These are phyloP conservation scores for Acanthiza pusilla DNA, from an alignment of 2,797 vertebrate species.

Conservation along the genomic window DNA sequence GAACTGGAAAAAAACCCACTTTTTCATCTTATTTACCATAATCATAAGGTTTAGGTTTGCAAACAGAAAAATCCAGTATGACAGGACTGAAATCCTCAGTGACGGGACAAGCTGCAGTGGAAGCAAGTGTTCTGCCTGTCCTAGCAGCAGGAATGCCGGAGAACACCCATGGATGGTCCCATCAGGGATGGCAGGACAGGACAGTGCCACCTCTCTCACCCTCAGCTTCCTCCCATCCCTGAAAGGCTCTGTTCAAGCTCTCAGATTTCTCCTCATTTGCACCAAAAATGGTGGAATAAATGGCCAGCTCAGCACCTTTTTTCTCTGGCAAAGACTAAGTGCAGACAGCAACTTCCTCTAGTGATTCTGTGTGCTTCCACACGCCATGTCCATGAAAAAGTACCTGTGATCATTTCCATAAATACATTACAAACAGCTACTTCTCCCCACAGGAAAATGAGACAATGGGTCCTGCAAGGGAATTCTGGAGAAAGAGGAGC, in stretches of 20 bases:
- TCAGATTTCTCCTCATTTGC: neutral
- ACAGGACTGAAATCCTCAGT: neutral
- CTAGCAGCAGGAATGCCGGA: fast-evolving
- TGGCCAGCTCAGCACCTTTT: neutral
- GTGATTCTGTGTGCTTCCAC: neutral
- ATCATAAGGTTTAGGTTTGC: neutral
- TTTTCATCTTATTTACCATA: neutral
- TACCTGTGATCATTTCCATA: neutral
- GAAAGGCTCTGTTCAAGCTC: neutral
- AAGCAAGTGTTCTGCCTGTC: neutral
- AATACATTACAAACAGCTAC: neutral
- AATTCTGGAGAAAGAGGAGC: neutral
- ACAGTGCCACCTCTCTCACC: neutral
- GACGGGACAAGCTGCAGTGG: neutral
- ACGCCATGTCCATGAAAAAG: neutral
- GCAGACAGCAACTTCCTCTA: neutral
- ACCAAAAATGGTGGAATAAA: neutral
- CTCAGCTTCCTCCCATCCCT: neutral
- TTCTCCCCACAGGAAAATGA: neutral
- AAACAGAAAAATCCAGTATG: neutral
- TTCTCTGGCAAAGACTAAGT: neutral
- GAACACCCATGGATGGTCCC: neutral
- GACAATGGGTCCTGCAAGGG: neutral
- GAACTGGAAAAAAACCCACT: neutral
- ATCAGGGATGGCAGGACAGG: neutral